Evolutionary conservation across 1,140 invertebrate genomes (phyloP), one percentile per base, ranked within the genome.

Genomic region (Philopotamus ludificatus): DNA sequence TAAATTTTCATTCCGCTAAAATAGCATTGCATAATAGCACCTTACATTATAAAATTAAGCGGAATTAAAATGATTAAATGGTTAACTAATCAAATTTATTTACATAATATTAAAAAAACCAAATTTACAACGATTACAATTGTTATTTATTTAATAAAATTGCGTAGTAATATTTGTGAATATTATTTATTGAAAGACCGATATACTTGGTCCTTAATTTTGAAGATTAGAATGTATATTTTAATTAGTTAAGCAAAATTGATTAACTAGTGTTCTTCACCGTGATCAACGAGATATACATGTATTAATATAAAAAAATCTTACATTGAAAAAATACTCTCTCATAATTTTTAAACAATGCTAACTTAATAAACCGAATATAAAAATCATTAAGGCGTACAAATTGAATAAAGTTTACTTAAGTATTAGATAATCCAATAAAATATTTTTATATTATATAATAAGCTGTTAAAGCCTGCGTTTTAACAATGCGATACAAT

Each of bases 391-490:
- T 69, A 69, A 69, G 67, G 67, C 67, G 67, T 63, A 63, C 51
- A 62, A 65, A 61, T 68, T 68, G 66, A 63, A 67, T 67, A 26
- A 55, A 58, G 53, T 65, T 44, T 63, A 54, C 63, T 54, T 68
- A 68, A 65, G 63, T 66, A 63, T 66, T 68, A 69, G 63, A 69
- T 54, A 69, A 64, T 63, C 44, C 53, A 53, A 62, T 69, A 69
- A 68, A 68, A 66, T 69, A 65, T 63, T 68, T 66, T 23, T 66
- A 65, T 69, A 68, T 63, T 55, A 64, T 60, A 67, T 62, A 63
- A 68, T 63, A 69, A 69, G 67, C 67, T 51, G 57, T 65, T 45
- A 69, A 34, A 65, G 63, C 67, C 67, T 54, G 65, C 63, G 59
- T 66, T 69, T 68, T 53, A 69, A 68, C 67, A 68, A 68, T 65